A percentile compares a stretch with the other conserved stretches of the same genome.
phyloP scores from a whole-genome alignment of 2,888 invertebrate genomes.

The Cosmia trapezina region DNA sequence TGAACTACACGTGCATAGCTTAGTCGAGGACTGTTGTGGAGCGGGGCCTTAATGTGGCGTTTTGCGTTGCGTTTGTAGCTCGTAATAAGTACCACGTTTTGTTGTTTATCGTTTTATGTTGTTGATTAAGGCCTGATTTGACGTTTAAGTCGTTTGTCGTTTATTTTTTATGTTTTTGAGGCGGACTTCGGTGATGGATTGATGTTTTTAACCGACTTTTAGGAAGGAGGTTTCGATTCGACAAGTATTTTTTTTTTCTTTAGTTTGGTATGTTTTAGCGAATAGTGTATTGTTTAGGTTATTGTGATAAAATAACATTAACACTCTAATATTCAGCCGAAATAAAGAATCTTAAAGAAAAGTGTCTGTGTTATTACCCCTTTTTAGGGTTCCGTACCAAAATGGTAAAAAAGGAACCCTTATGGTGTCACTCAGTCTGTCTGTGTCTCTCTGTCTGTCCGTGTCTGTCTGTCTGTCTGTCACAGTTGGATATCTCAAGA shows the following conservation, averaged over 20 bases:
- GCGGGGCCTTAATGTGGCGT: constrained; percentile 22
- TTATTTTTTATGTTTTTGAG: constrained; percentile 46
- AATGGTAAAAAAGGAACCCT: no score
- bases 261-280: background rate
- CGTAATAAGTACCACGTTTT: constrained; percentile 43
- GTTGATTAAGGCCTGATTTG: constrained; percentile 51
- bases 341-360: no score
- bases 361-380: no score
- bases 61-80: constrained; percentile 11
- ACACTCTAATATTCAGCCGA: background rate
- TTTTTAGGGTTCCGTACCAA: no score
- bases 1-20: background rate
- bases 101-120: constrained; percentile 57
- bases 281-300: background rate
- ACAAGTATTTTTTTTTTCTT: background rate
- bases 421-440: no score
- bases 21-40: background rate
- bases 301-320: background rate
- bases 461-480: no score
- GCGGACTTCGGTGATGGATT: constrained; percentile 32
- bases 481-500: no score
- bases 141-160: constrained; percentile 54
- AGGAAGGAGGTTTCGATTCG: background rate
- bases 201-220: constrained; percentile 15
- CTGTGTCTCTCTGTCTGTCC: no score